A percentile compares a stretch with the other conserved stretches of the same genome.
Evolutionary conservation across 1,140 invertebrate genomes (phyloP).

Genomic region (Drosophila sturtevanti): DNA sequence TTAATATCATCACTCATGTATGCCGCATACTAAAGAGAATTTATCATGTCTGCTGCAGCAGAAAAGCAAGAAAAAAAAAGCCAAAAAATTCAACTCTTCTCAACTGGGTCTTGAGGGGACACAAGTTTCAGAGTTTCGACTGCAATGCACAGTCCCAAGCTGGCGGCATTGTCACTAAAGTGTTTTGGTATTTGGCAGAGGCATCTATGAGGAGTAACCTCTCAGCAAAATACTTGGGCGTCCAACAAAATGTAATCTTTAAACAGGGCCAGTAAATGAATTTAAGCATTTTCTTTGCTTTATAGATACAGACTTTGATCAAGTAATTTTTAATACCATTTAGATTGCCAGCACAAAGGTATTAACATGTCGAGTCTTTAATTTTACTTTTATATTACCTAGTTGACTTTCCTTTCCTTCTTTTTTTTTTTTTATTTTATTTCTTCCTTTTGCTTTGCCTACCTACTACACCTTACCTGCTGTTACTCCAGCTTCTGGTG

Average conservation of each 20-base stretch:
- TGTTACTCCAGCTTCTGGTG: constrained; percentile 42
- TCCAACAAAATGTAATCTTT: too few species aligned
- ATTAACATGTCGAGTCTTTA: not conserved
- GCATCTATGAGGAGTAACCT: not conserved
- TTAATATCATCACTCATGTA: constrained; percentile 80
- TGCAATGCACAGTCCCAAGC: constrained; percentile 43
- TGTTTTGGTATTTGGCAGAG: constrained; percentile 46
- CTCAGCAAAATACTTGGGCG: too few species aligned
- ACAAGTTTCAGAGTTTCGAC: constrained; percentile 33
- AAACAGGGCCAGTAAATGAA: too few species aligned
- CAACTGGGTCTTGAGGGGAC: constrained; percentile 20
- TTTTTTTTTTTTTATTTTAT: not conserved
- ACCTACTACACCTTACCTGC: constrained; percentile 23
- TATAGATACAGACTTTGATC: not conserved
- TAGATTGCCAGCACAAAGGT: not conserved
- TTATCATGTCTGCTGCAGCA: constrained; percentile 68
- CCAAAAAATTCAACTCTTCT: not conserved
- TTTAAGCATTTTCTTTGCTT: too few species aligned
- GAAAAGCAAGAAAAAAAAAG: constrained; percentile 34
- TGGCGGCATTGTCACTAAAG: constrained; percentile 68
- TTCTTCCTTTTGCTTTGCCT: not conserved
- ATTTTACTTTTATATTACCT: not conserved
- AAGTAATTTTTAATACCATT: not conserved
- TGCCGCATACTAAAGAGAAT: constrained; percentile 80
- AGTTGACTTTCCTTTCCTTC: not conserved